Percentiles rank a stretch among this genome's conserved stretches.
Conservation (phyloP, 2,797 vertebrate species). For the Micromesistius poutassou region DNA sequence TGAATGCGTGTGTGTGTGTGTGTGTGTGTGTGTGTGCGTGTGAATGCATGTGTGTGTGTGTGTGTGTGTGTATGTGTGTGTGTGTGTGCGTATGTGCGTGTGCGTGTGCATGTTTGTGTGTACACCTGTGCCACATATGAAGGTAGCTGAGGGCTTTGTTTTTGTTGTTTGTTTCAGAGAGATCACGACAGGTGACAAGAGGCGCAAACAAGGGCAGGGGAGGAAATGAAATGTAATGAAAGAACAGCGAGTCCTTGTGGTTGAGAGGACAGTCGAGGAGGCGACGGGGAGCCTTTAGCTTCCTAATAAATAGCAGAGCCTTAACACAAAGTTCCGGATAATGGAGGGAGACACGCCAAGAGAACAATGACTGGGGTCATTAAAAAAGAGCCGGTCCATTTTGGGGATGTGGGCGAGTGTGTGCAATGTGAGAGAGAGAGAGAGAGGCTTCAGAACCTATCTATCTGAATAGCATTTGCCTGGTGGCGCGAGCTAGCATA, state of each 20-base stretch:
- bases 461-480: neutral
- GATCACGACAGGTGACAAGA: conserved; percentile 14
- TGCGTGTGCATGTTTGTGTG: neutral
- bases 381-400: neutral
- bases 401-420: neutral
- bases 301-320: neutral
- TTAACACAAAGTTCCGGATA: neutral
- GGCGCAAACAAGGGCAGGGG: neutral
- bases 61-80: neutral
- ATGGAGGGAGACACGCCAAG: neutral
- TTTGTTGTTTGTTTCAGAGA: conserved; percentile 6
- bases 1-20: too few species aligned
- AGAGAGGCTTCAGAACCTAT: neutral
- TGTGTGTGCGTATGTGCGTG: neutral
- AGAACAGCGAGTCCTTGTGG: neutral
- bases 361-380: neutral
- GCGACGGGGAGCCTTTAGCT: neutral
- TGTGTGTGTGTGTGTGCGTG: neutral
- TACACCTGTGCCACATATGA: neutral
- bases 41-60: neutral
- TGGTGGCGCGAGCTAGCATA: too few species aligned
- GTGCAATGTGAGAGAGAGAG: neutral
- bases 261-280: neutral
- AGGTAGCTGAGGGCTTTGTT: conserved; percentile 8
- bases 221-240: neutral